Evolutionary conservation across 2,113 vertebrate genomes (phyloP).

Genomic region (Elanoides forficatus): DNA sequence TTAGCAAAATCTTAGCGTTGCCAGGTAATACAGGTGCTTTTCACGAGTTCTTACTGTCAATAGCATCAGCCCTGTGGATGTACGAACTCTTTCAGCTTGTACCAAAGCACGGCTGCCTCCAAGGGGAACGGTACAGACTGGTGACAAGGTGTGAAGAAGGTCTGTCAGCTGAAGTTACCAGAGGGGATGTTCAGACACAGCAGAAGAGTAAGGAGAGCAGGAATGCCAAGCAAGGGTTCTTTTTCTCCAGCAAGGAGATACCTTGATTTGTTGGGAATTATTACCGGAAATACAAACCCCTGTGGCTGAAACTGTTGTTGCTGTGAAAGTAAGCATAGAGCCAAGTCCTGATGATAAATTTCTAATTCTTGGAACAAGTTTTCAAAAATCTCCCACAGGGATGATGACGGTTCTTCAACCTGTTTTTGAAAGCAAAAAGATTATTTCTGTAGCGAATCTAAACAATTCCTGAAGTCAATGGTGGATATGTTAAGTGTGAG

Average conservation of each 20-base stretch:
- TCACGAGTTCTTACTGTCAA: neutral
- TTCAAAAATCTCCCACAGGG: neutral
- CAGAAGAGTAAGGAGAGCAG: neutral
- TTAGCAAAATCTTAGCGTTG: neutral
- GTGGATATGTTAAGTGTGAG: neutral
- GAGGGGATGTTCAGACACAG: neutral
- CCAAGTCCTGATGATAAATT: neutral
- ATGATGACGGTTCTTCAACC: neutral
- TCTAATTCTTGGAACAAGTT: neutral
- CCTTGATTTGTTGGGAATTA: neutral
- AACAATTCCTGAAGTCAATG: neutral
- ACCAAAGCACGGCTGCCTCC: neutral
- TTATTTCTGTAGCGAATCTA: neutral
- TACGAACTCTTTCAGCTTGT: neutral
- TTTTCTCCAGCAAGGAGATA: neutral
- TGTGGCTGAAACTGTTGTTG: neutral
- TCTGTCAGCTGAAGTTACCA: neutral
- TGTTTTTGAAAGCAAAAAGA: neutral
- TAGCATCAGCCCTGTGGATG: accelerated
- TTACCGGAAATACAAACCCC: neutral
- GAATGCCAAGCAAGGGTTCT: neutral
- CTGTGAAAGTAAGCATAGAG: neutral
- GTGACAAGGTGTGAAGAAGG: neutral
- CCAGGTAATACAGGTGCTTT: neutral
- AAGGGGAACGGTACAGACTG: accelerated